A percentile compares a stretch with the other conserved stretches of the same genome.
These are phyloP conservation scores for Addax nasomaculatus DNA, from an alignment of 2,113 vertebrate species.

Conservation along the genomic window DNA sequence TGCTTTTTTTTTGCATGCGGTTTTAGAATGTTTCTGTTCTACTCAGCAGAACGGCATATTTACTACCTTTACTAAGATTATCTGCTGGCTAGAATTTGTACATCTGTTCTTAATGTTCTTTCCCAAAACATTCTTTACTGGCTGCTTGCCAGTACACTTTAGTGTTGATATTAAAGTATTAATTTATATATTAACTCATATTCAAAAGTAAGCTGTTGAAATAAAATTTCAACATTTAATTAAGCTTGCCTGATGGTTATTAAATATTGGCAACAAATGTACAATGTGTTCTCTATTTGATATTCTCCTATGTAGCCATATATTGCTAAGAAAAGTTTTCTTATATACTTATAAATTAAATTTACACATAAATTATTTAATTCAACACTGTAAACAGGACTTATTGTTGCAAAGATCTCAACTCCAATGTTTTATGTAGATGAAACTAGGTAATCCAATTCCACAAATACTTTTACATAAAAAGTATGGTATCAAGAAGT, in stretches of 20 bases:
- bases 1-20: background rate
- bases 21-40: slow-evolving; percentile 15
- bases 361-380: background rate
- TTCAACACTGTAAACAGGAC: background rate
- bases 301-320: background rate
- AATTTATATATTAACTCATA: slow-evolving; percentile 37
- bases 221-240: slow-evolving; percentile 44
- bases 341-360: background rate
- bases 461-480: background rate
- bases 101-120: slow-evolving; percentile 53
- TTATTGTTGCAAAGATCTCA: slow-evolving; percentile 18
- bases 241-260: background rate
- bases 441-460: background rate
- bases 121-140: slow-evolving; percentile 28
- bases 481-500: background rate
- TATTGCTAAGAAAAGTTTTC: background rate
- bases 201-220: slow-evolving; percentile 36
- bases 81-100: slow-evolving; percentile 14
- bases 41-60: background rate
- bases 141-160: slow-evolving; percentile 25
- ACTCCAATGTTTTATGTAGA: background rate
- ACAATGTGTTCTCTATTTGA: background rate
- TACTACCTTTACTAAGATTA: slow-evolving; percentile 21
- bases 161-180: slow-evolving; percentile 47
- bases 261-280: slow-evolving; percentile 3